Base-by-base conservation (phyloP, 2,113 vertebrate species). In the Tursiops truncatus region DNA sequence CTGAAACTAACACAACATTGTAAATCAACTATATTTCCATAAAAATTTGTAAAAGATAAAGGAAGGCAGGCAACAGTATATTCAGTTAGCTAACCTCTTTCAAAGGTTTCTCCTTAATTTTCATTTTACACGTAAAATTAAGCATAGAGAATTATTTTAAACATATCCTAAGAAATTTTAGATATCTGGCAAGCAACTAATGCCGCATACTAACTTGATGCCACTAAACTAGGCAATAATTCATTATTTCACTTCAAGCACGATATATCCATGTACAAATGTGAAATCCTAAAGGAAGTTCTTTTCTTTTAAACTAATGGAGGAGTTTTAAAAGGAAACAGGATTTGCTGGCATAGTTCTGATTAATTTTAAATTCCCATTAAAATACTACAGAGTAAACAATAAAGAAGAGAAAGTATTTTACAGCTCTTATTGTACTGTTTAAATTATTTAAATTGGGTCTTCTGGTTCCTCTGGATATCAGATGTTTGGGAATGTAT, bases 181-280 rank as follows among this genome's bases (percentile, higher is more conserved):
- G 71, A 96, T 62, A 88, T 56, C 25, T 91, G 71, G 56, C n/a
- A 94, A 65, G 47, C 17, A 93, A 62, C 68, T 56, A 87, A 71
- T 33, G 31, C 44, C 31, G 26, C 91, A 65, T n/a, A 81, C 23
- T 56, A 65, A 81, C 56, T 33, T 67, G 47, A 87, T 65, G 31
- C 38, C 18, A 47, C 65, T 88, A 94, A 96, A 84, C 12, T 56
- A 91, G 47, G 88, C 84, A 81, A 93, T 89, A 85, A 95, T 94
- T 90, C 62, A 83, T 86, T 70, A 95, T 83, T 74, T 95, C 38
- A 85, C 11, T 87, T 84, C 23, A 89, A 92, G 82, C 41, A n/a
- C 28, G 47, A 36, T 67, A 89, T 79, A 95, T 84, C 5, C 33
- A 93, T 6, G 14, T 63, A 82, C 3, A 70, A 95, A 91, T 62